Conservation (phyloP, 2,797 vertebrate genomes). For the Eulemur albifrons region DNA sequence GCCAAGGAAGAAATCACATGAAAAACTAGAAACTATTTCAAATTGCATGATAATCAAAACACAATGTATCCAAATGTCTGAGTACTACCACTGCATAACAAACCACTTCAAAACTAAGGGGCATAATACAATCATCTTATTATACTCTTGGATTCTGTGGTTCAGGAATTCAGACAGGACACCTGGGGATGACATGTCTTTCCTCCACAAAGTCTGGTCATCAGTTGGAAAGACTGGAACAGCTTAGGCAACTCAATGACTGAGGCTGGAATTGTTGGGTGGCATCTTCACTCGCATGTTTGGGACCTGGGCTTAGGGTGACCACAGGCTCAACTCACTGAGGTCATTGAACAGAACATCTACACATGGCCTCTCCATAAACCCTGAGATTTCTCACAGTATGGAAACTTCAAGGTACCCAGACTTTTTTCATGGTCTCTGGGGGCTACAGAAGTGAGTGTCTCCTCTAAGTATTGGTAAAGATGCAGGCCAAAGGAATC, state of each 20-base stretch:
- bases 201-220: neutral
- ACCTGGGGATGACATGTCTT: neutral
- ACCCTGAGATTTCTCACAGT: neutral
- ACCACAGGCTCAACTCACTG: neutral
- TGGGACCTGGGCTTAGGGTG: neutral
- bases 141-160: neutral
- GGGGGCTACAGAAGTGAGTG: neutral
- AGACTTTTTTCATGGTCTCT: neutral
- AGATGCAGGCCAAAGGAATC: neutral
- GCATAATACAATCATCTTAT: neutral
- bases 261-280: neutral
- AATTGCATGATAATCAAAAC: neutral
- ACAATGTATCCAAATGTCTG: neutral
- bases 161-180: neutral
- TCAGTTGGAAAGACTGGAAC: neutral
- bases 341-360: neutral
- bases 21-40: slow-evolving; percentile 3
- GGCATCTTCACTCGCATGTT: neutral
- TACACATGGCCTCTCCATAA: neutral
- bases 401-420: neutral
- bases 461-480: neutral
- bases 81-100: neutral
- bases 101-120: neutral
- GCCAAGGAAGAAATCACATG: neutral
- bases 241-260: neutral